Evolutionary conservation across 2,113 vertebrate species (phyloP), one percentile per base, ranked within the genome.

Genomic region (Fulica atra): DNA sequence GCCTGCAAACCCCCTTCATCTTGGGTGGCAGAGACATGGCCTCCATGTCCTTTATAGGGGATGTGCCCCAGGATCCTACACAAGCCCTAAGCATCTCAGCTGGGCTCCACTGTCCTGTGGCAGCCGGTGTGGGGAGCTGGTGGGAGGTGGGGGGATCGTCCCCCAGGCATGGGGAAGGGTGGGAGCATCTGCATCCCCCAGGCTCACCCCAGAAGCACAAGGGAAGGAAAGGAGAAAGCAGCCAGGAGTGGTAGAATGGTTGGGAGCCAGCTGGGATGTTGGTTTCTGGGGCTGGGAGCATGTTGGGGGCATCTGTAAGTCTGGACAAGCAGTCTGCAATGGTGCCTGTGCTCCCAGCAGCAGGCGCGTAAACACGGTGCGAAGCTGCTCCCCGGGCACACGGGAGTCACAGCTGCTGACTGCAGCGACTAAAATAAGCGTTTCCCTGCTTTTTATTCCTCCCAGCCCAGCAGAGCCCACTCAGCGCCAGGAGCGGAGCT

Each of bases 391-490:
- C 80, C 93, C 69, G 92, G 81, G 91, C 89, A 56, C 87, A 93
- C 84, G 69, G 54, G 61, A 97, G 95, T 89, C 95, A 93, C 95
- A 96, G 92, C 96, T 96, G 95, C 90, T 7, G 81, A 93, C 91
- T 96, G 95, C 96, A 95, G 91, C 3, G 17, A 85, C 96, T 97
- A 96, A 96, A 97, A 95, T 96, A 97, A 92, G 86, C 48, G 0
- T 90, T 95, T 93, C 88, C 93, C 90, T 96, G 95, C 95, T 96
- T 97, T 97, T 96, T 94, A 97, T 96, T 97, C 93, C 92, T 96
- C 83, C 0, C 33, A 96, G 93, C 95, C 96, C 92, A 78, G 91
- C 91, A 91, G 70, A 96, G 73, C 96, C 96, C 96, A 96, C 96
- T 97, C 96, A 97, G 95, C 54, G 7, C 81, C 54, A 76, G 95